Evolutionary conservation across 2,888 invertebrate genomes (phyloP), one percentile per base, ranked within the genome.

Genomic region (Crioceris asparagi): DNA sequence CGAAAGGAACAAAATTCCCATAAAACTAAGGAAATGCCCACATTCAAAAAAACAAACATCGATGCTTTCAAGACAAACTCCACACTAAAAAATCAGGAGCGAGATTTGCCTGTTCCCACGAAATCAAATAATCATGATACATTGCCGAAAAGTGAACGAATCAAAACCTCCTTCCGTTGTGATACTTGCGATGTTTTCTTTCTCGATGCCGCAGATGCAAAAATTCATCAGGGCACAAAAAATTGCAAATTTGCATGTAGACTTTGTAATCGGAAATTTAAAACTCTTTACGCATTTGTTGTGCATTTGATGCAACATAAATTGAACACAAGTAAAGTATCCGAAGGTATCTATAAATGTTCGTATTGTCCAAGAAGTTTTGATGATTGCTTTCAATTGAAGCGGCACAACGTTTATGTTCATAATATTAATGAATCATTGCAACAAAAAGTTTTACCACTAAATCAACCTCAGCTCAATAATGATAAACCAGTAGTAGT

Each of bases 251-350:
- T 49, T 35, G 40, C 40, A 4, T 53, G 53, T 18, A 41, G 41
- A 21, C 32, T 40, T 10, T 52, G 52, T 31, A 38, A 34, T 15
- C 41, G 50, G 25, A 43, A 41, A 25, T 50, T 51, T 27, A 51
- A 48, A 25, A 50, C 50, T 1, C 37, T 47, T 6, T 47, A 50
- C 21, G 52, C 49, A 21, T 50, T 52, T 32, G 43, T 51, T 6
- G 50, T 51, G 1, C 52, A 52, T 30, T 34, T 52, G 7, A 41
- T 52, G 38, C 50, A 51, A 35, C 51, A 52, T 31, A 46, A 41
- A 27, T 39, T 36, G 7, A 40, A 44, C 17, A 47, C 38, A 26
- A 33, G 39, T 17, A 38, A 17, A 4, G 6, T 7, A n/a, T 27
- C 40, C 2, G 29, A 39, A 29, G 40, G 43, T 16, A 17, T 35